phyloP scores from a whole-genome alignment of 2,797 vertebrate genomes.

The Eulemur albifrons region DNA sequence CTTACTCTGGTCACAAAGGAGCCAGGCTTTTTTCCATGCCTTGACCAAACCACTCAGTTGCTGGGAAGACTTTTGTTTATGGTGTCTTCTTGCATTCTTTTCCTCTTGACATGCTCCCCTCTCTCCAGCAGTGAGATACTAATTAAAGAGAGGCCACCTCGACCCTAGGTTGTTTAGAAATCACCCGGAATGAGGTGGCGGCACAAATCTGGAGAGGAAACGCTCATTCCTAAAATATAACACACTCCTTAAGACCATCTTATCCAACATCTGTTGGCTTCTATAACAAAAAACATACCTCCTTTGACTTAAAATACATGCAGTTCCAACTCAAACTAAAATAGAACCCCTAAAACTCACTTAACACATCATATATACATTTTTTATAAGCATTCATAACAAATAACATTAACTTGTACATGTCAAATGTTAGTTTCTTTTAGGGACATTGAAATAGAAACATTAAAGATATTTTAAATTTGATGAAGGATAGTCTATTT shows the following conservation, averaged over 20 bases:
- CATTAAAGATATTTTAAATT: conserved; percentile 26
- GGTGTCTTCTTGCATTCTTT: conserved; percentile 81
- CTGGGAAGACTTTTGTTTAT: conserved; percentile 83
- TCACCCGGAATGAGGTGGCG: conserved; percentile 75
- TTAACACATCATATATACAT: not conserved
- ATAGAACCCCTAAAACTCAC: not conserved
- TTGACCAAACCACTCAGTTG: conserved; percentile 80
- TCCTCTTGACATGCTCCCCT: conserved; percentile 78
- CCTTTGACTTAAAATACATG: conserved; percentile 67
- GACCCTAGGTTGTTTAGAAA: conserved; percentile 84
- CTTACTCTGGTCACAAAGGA: conserved; percentile 58
- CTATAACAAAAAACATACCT: conserved; percentile 58
- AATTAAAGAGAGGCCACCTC: conserved; percentile 85
- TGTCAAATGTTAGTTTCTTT: conserved; percentile 12
- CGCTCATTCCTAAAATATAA: conserved; percentile 71
- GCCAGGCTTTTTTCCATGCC: conserved; percentile 79
- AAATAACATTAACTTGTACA: not conserved
- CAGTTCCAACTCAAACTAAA: conserved; percentile 20
- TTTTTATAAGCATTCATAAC: conserved; percentile 20
- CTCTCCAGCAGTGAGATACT: conserved; percentile 84
- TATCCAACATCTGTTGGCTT: conserved; percentile 77
- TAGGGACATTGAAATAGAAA: conserved; percentile 20
- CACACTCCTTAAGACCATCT: conserved; percentile 68
- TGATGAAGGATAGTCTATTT: not conserved
- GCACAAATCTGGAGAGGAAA: conserved; percentile 81